These are phyloP conservation scores for Condylostylus longicornis DNA, from an alignment of 1,140 invertebrate species.

Conservation along the genomic window DNA sequence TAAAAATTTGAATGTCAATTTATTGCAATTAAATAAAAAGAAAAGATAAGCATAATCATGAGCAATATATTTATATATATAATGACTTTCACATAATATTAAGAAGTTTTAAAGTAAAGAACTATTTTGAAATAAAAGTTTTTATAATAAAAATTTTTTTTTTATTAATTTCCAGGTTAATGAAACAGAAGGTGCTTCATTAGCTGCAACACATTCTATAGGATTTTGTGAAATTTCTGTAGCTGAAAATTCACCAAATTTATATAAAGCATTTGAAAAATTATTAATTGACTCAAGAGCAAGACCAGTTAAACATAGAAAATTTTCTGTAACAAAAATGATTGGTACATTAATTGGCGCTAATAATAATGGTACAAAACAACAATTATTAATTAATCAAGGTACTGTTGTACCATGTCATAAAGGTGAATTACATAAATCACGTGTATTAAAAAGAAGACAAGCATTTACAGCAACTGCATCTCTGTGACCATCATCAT, in stretches of 20 bases:
- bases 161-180: slow-evolving; percentile 40
- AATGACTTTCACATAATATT: neutral
- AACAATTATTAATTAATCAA: slow-evolving; percentile 25
- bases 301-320: slow-evolving; percentile 41
- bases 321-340: slow-evolving; percentile 66
- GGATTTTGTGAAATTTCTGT: slow-evolving; percentile 62
- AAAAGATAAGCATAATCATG: too few relatives aligned
- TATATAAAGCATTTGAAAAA: slow-evolving; percentile 52
- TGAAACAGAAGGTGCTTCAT: slow-evolving; percentile 48
- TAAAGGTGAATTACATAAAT: slow-evolving; percentile 41
- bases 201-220: slow-evolving; percentile 47
- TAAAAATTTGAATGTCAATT: too few relatives aligned
- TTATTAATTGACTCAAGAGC: slow-evolving; percentile 47
- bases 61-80: slow-evolving; percentile 1
- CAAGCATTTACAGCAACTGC: slow-evolving; percentile 40
- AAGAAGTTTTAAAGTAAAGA: too few relatives aligned
- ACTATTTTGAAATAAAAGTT: too few relatives aligned
- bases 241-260: slow-evolving; percentile 53
- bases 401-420: slow-evolving; percentile 41
- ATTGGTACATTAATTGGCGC: slow-evolving; percentile 54
- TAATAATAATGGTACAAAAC: slow-evolving; percentile 22
- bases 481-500: slow-evolving; percentile 38
- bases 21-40: too few relatives aligned
- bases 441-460: slow-evolving; percentile 36
- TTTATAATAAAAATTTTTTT: slow-evolving; percentile 8